These are phyloP conservation scores for Orthosia incerta DNA, from an alignment of 2,888 invertebrate species.

Conservation along the genomic window DNA sequence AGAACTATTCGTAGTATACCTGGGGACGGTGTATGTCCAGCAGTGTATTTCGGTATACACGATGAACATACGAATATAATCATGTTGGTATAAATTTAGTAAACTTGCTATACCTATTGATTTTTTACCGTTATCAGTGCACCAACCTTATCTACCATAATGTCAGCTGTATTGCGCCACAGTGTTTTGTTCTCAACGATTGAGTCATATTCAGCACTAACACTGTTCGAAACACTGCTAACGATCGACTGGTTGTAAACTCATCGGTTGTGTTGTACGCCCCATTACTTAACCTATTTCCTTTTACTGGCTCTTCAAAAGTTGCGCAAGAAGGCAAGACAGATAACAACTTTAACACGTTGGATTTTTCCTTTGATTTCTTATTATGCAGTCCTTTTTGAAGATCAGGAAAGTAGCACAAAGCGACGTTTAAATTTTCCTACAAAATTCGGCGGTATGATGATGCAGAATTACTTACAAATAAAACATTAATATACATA, in stretches of 20 bases:
- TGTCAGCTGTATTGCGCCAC: slow-evolving; percentile 15
- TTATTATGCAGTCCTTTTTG: slow-evolving; percentile 7
- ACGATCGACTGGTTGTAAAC: slow-evolving; percentile 48
- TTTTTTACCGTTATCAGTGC: slow-evolving; percentile 40
- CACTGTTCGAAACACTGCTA: slow-evolving; percentile 28
- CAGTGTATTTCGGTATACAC: not conserved
- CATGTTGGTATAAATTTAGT: not conserved
- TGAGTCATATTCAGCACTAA: slow-evolving; percentile 33
- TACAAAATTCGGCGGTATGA: not conserved
- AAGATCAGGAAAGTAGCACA: not conserved
- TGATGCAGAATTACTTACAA: slow-evolving; percentile 3
- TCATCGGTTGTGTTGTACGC: slow-evolving; percentile 26
- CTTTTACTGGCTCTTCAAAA: slow-evolving; percentile 37
- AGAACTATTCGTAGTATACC: not conserved
- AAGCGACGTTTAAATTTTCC: not conserved
- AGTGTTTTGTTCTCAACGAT: slow-evolving; percentile 29
- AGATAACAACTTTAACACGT: slow-evolving; percentile 23
- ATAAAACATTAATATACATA: slow-evolving; percentile 6
- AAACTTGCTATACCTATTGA: slow-evolving; percentile 29
- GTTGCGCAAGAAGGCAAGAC: slow-evolving; percentile 23
- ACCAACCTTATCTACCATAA: slow-evolving; percentile 41
- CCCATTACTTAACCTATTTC: slow-evolving; percentile 54
- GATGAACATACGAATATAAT: not conserved
- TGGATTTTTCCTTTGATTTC: slow-evolving; percentile 31
- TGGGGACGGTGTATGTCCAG: no score